phyloP scores from a whole-genome alignment of 2,888 invertebrate species.

The Digitonthophagus gazella region DNA sequence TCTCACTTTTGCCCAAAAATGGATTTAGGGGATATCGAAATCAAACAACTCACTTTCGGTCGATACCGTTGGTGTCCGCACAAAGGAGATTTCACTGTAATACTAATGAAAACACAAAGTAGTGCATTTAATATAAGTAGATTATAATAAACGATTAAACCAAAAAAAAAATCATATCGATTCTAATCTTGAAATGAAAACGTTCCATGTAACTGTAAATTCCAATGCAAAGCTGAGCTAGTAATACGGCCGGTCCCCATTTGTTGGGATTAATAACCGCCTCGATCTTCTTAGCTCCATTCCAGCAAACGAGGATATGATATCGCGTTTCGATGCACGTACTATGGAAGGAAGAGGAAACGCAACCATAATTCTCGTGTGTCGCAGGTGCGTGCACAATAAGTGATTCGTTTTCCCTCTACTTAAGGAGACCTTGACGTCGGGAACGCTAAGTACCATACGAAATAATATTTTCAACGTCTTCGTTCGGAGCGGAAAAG shows the following conservation, averaged over 20 bases:
- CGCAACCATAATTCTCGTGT: neutral
- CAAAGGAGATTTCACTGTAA: no score
- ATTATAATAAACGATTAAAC: no score
- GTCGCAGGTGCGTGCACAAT: slow-evolving; percentile 14
- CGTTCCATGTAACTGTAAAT: neutral
- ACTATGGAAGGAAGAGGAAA: neutral
- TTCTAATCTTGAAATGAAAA: neutral
- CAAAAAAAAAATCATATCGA: no score
- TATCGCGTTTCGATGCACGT: neutral
- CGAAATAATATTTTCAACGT: slow-evolving; percentile 8
- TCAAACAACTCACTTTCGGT: no score
- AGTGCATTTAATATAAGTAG: no score
- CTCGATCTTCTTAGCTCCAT: neutral
- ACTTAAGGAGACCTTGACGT: slow-evolving; percentile 10
- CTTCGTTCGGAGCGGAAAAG: neutral
- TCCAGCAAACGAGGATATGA: neutral
- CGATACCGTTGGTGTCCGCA: no score
- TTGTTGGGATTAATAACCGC: neutral
- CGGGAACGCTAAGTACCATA: slow-evolving; percentile 1
- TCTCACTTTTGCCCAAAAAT: no score
- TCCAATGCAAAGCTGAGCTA: neutral
- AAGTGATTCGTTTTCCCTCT: slow-evolving; percentile 16
- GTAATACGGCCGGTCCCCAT: neutral
- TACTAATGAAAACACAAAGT: no score
- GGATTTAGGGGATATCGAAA: no score